Conservation (phyloP, 2,797 vertebrate genomes). For the Phylloscopus collybita region DNA sequence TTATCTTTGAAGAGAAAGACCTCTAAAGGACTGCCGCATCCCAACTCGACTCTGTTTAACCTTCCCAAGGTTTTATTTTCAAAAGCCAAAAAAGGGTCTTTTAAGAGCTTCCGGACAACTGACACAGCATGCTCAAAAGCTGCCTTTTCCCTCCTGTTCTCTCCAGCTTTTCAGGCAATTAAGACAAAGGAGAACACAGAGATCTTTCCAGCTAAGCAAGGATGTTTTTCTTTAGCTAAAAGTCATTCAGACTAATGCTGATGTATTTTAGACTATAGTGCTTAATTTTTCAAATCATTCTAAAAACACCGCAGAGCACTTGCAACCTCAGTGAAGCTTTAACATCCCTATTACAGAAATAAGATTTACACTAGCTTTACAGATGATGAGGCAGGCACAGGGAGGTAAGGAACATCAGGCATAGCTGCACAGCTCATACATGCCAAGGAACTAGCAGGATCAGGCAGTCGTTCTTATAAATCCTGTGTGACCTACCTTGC, state of each 20-base stretch:
- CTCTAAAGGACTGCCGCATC: neutral
- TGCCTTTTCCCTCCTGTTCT: constrained; percentile 2
- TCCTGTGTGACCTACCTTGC: constrained; percentile 27
- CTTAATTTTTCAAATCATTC: neutral
- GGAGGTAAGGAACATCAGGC: neutral
- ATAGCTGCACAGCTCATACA: neutral
- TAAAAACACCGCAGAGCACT: neutral
- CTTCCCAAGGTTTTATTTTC: constrained; percentile 57
- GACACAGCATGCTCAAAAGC: constrained; percentile 31
- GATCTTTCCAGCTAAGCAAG: neutral
- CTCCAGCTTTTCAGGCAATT: constrained; percentile 24
- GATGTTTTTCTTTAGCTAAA: constrained; percentile 2
- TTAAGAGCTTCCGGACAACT: constrained; percentile 24
- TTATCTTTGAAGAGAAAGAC: constrained; percentile 41
- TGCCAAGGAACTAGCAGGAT: neutral
- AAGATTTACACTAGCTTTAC: neutral
- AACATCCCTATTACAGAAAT: neutral
- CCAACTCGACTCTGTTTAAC: constrained; percentile 11
- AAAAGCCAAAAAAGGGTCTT: constrained; percentile 34
- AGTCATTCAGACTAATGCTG: neutral
- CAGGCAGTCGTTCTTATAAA: constrained; percentile 16
- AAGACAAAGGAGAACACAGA: neutral
- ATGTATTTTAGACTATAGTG: neutral
- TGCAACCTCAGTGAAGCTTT: neutral
- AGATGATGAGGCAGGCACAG: neutral